Percentiles rank a stretch among this genome's conserved stretches.
Conservation (phyloP, 2,888 invertebrate species). For the Ceraclea dissimilis region DNA sequence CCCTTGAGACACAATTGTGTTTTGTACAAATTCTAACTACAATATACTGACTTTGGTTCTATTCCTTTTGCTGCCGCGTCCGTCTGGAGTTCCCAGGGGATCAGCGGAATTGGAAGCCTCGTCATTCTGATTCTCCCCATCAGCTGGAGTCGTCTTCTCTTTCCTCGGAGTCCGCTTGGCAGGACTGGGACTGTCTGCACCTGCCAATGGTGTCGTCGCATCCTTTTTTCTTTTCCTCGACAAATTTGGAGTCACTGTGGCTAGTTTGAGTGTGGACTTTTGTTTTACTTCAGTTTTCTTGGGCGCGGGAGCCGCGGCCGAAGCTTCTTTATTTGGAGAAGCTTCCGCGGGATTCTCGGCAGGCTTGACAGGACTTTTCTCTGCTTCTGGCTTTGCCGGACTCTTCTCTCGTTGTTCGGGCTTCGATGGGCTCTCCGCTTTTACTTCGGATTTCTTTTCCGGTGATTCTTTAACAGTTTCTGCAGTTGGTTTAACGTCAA, state of each 20-base stretch:
- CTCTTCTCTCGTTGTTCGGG: slow-evolving; percentile 10
- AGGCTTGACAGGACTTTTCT: slow-evolving; percentile 2
- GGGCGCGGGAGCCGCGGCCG: slow-evolving; percentile 28
- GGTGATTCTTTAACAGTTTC: slow-evolving; percentile 16
- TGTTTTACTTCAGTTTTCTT: slow-evolving; percentile 35
- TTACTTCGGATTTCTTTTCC: slow-evolving; percentile 32
- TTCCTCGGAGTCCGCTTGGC: slow-evolving; percentile 31
- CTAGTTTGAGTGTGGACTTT: slow-evolving; percentile 47
- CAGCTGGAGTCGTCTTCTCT: slow-evolving; percentile 13
- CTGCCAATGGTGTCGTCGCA: slow-evolving; percentile 35
- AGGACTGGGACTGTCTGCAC: slow-evolving; percentile 38
- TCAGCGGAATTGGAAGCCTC: slow-evolving; percentile 29
- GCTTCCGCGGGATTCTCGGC: background rate
- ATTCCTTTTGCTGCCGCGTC: slow-evolving; percentile 40
- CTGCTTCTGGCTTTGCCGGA: background rate
- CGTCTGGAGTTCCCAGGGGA: slow-evolving; percentile 34
- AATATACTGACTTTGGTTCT: slow-evolving; percentile 44
- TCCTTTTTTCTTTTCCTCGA: slow-evolving; percentile 49
- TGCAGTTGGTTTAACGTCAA: background rate
- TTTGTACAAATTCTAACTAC: too few relatives aligned
- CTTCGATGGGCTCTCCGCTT: slow-evolving; percentile 15
- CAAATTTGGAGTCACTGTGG: slow-evolving; percentile 48
- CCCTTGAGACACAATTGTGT: too few relatives aligned
- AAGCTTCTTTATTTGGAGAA: slow-evolving; percentile 10
- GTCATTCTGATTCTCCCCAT: background rate